These are phyloP conservation scores for Plecturocebus donacophilus DNA, from an alignment of 2,113 vertebrate genomes.

Conservation along the genomic window DNA sequence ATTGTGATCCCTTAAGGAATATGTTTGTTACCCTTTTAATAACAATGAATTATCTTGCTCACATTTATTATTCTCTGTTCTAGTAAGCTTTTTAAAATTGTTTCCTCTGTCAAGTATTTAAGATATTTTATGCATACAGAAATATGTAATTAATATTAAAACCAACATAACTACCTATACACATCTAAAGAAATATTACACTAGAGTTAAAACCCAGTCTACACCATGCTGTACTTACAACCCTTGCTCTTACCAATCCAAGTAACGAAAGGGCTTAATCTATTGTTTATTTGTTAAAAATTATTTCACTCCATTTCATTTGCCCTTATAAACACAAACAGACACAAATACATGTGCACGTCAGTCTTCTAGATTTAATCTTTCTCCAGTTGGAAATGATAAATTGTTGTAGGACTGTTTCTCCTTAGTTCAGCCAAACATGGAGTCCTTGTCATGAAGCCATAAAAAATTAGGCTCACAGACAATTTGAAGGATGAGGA, in stretches of 20 bases:
- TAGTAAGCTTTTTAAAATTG: neutral
- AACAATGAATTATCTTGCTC: neutral
- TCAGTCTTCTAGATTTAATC: neutral
- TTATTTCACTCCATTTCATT: neutral
- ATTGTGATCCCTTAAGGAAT: neutral
- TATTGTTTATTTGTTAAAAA: neutral
- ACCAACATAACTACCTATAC: neutral
- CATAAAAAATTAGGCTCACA: no score
- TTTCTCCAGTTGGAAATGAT: neutral
- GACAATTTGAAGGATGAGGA: no score
- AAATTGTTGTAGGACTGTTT: no score
- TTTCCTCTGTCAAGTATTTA: neutral
- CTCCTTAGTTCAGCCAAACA: no score
- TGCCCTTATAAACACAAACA: neutral
- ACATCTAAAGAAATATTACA: neutral
- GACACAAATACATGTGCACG: neutral
- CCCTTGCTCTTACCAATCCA: neutral
- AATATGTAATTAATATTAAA: neutral
- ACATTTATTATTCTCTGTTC: neutral
- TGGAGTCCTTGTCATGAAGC: no score
- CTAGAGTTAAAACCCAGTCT: neutral
- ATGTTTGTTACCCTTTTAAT: neutral
- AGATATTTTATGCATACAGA: neutral
- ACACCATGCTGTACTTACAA: neutral
- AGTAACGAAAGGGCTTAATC: neutral